These are phyloP conservation scores for Argyresthia albistria DNA, from an alignment of 2,888 invertebrate genomes.

Conservation along the genomic window DNA sequence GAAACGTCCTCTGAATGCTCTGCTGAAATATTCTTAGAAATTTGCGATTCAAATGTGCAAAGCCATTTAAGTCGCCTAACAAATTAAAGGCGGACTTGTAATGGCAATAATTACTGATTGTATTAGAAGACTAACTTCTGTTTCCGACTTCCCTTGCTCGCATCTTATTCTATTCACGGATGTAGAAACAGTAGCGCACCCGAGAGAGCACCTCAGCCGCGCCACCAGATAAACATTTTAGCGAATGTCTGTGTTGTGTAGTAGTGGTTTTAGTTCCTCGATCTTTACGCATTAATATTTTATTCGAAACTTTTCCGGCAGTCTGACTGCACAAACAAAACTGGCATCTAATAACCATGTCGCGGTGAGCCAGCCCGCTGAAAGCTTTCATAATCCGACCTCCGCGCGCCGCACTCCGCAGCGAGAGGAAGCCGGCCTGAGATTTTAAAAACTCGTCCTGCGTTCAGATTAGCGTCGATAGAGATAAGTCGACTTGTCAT, in stretches of 20 bases:
- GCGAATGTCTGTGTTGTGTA: not conserved
- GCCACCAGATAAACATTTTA: not conserved
- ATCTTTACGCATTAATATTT: slow-evolving; percentile 50
- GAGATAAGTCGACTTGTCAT: slow-evolving; percentile 54
- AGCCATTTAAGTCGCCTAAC: slow-evolving; percentile 72
- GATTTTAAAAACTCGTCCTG: slow-evolving; percentile 46
- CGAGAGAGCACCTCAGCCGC: not conserved
- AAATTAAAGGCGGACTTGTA: slow-evolving; percentile 70
- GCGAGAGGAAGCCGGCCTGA: slow-evolving; percentile 17
- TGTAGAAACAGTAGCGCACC: not conserved
- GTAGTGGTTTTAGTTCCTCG: not conserved
- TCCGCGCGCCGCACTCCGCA: slow-evolving; percentile 30
- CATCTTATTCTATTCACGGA: not conserved
- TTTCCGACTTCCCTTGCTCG: not conserved
- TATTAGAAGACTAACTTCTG: slow-evolving; percentile 30
- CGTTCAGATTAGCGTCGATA: slow-evolving; percentile 49
- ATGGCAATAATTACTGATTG: slow-evolving; percentile 69
- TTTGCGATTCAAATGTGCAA: slow-evolving; percentile 71
- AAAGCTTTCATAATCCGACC: slow-evolving; percentile 57
- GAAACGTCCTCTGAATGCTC: slow-evolving; percentile 68
- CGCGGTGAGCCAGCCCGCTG: slow-evolving; percentile 27
- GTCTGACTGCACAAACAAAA: slow-evolving; percentile 58
- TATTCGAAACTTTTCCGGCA: slow-evolving; percentile 45
- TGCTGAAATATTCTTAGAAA: slow-evolving; percentile 70
- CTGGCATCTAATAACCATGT: slow-evolving; percentile 54